A percentile compares a stretch with the other conserved stretches of the same genome.
Evolutionary conservation across 1,140 invertebrate species (phyloP).

Genomic region (Laupala kohalensis): DNA sequence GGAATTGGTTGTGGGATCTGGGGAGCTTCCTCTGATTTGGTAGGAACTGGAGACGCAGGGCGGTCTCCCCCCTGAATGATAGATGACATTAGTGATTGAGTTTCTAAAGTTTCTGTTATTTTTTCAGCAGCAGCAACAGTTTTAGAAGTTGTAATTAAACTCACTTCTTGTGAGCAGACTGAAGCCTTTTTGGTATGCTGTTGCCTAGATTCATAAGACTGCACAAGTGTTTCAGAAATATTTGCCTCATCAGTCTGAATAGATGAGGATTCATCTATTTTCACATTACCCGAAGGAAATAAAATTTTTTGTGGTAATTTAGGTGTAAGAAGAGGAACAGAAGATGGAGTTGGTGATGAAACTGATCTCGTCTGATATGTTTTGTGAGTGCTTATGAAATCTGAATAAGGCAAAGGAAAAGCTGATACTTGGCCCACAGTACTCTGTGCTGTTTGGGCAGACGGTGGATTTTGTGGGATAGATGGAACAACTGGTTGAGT

Average conservation of each 20-base stretch:
- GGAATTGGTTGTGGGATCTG: not conserved
- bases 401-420: not conserved
- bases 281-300: not conserved
- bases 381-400: not conserved
- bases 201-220: not conserved
- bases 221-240: not conserved
- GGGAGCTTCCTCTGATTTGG: not conserved
- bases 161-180: constrained; percentile 11
- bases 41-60: constrained; percentile 7
- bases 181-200: not conserved
- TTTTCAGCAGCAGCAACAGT: not conserved
- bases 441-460: not conserved
- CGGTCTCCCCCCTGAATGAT: not conserved
- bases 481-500: not conserved
- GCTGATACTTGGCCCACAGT: not conserved
- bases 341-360: not conserved
- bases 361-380: not conserved
- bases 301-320: not conserved
- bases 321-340: too few species aligned
- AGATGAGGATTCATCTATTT: not conserved
- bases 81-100: not conserved
- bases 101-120: constrained; percentile 2
- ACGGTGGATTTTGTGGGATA: not conserved
- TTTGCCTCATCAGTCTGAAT: not conserved
- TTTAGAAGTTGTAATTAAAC: constrained; percentile 2